Conservation (phyloP, 2,888 invertebrate genomes). For the Agriopis marginaria region DNA sequence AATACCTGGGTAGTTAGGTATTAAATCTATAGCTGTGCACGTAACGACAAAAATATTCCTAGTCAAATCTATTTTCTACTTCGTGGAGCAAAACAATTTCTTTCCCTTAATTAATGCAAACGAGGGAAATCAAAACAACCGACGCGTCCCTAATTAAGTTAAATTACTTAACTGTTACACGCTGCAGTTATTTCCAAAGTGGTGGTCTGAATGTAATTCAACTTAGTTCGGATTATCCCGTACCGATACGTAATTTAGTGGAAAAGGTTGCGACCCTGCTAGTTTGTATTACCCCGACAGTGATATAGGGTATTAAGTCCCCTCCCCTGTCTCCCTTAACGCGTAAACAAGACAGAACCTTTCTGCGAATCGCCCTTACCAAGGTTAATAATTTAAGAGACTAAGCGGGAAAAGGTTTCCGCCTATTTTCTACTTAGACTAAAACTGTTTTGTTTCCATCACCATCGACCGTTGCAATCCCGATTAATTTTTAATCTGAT, state of each 20-base stretch:
- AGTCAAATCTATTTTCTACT: constrained; percentile 16
- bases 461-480: constrained; percentile 57
- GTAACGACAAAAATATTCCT: neutral
- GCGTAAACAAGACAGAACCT: constrained; percentile 85
- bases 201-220: constrained; percentile 73
- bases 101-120: constrained; percentile 32
- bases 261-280: constrained; percentile 84
- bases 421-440: constrained; percentile 77
- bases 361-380: constrained; percentile 81
- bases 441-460: constrained; percentile 76
- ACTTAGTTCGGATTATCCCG: constrained; percentile 81
- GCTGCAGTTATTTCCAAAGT: constrained; percentile 68
- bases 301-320: constrained; percentile 86
- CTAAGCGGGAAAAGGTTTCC: constrained; percentile 74
- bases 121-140: constrained; percentile 35
- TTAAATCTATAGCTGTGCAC: neutral
- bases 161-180: constrained; percentile 51
- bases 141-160: constrained; percentile 40
- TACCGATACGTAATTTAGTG: constrained; percentile 85
- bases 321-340: constrained; percentile 82
- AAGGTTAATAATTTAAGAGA: constrained; percentile 84
- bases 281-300: constrained; percentile 84
- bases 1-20: neutral
- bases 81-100: constrained; percentile 19
- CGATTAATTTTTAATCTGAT: constrained; percentile 62